Conservation (phyloP, 2,888 invertebrate species). For the Nemoura dubitans region DNA sequence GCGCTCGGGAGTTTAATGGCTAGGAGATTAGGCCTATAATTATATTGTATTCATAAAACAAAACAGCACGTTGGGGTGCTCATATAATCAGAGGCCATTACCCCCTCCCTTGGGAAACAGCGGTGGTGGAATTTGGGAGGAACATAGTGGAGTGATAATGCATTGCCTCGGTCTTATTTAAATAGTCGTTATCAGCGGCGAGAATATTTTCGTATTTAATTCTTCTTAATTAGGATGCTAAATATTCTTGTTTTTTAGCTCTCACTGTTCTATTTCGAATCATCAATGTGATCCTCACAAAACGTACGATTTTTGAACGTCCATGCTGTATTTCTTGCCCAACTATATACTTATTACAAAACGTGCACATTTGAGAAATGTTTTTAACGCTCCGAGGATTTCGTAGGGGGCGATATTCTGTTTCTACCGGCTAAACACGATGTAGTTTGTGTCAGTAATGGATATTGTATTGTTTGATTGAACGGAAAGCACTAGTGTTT, state of each 20-base stretch:
- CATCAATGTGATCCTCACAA: too few species aligned
- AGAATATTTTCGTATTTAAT: too few species aligned
- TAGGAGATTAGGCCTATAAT: neutral
- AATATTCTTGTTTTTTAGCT: too few species aligned
- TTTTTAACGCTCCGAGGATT: neutral
- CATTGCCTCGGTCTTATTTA: too few species aligned
- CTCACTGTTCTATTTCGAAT: too few species aligned
- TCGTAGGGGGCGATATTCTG: neutral
- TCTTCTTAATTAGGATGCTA: too few species aligned
- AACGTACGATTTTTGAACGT: too few species aligned
- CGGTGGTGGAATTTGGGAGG: neutral
- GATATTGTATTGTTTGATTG: slow-evolving; percentile 21
- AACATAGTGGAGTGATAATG: neutral
- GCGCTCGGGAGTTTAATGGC: neutral
- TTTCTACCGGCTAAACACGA: neutral
- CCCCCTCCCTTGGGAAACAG: neutral
- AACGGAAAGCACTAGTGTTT: neutral
- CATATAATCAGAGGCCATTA: neutral
- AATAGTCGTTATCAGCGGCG: too few species aligned
- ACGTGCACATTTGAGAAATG: neutral
- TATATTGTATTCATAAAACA: neutral
- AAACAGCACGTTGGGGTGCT: neutral
- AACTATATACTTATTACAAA: neutral
- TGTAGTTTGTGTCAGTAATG: neutral
- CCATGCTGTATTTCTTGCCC: too few species aligned